Percentiles rank a stretch among this genome's conserved stretches.
Conservation (phyloP, 2,113 vertebrate species). For the Peromyscus maniculatus region DNA sequence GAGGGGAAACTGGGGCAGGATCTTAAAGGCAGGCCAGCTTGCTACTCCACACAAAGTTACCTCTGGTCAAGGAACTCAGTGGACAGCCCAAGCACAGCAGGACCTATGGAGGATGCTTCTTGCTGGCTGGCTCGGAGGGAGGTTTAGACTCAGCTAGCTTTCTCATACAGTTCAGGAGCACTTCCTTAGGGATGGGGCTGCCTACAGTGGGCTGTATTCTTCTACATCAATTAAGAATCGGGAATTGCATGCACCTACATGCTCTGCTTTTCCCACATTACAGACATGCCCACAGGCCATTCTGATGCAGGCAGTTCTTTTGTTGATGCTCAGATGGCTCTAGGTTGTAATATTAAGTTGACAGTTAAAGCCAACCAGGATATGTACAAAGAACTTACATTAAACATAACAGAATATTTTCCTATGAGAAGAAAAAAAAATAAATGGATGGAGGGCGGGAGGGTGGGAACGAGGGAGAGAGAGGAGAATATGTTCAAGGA, state of each 20-base stretch:
- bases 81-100: background rate
- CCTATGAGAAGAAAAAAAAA: background rate
- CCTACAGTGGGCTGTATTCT: background rate
- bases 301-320: background rate
- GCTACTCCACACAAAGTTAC: background rate
- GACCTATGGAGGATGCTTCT: background rate
- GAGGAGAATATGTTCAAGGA: background rate
- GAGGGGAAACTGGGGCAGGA: background rate
- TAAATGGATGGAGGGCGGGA: too few species aligned
- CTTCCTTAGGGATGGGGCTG: background rate
- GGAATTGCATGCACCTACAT: too few species aligned
- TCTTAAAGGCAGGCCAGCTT: background rate
- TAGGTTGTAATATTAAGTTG: background rate
- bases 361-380: background rate
- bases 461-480: accelerated
- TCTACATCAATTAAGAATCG: background rate
- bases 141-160: background rate
- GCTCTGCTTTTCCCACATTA: too few species aligned
- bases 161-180: background rate
- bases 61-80: background rate
- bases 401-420: background rate
- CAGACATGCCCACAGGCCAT: background rate
- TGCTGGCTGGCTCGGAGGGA: background rate
- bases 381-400: background rate
- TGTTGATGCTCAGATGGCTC: background rate